These are phyloP conservation scores for Notodromas monacha DNA, from an alignment of 2,888 invertebrate species.

Conservation along the genomic window DNA sequence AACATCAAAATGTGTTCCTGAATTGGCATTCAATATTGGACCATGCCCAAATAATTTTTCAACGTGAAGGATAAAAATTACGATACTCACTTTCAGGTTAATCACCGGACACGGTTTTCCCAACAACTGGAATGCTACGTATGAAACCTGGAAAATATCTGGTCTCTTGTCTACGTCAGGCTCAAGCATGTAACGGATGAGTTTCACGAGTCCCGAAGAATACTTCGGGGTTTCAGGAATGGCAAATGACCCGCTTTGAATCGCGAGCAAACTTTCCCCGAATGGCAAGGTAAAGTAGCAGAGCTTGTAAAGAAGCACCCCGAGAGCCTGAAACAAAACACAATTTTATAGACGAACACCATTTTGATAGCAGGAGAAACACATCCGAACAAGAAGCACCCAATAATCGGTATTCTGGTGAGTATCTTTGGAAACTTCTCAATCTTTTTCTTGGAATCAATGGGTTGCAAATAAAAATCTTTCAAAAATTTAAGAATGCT, in stretches of 20 bases:
- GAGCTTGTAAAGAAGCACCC: constrained; percentile 54
- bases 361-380: too few relatives aligned
- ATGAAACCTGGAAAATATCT: constrained; percentile 51
- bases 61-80: neutral
- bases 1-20: too few relatives aligned
- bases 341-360: too few relatives aligned
- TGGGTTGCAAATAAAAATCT: too few relatives aligned
- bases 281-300: constrained; percentile 66
- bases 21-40: constrained; percentile 5
- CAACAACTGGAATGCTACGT: constrained; percentile 31
- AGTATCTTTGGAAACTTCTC: too few relatives aligned
- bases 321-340: constrained; percentile 43
- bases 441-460: too few relatives aligned
- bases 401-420: too few relatives aligned
- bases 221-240: constrained; percentile 47
- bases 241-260: constrained; percentile 53
- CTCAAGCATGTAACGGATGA: constrained; percentile 56
- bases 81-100: constrained; percentile 26
- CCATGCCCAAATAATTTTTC: too few relatives aligned
- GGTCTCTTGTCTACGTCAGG: constrained; percentile 46
- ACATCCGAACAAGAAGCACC: too few relatives aligned
- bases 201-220: constrained; percentile 30
- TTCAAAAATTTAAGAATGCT: too few relatives aligned
- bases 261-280: constrained; percentile 66
- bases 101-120: constrained; percentile 41